These are phyloP conservation scores for Enteromius mattozi DNA, from an alignment of 2,797 vertebrate genomes.

Conservation along the genomic window DNA sequence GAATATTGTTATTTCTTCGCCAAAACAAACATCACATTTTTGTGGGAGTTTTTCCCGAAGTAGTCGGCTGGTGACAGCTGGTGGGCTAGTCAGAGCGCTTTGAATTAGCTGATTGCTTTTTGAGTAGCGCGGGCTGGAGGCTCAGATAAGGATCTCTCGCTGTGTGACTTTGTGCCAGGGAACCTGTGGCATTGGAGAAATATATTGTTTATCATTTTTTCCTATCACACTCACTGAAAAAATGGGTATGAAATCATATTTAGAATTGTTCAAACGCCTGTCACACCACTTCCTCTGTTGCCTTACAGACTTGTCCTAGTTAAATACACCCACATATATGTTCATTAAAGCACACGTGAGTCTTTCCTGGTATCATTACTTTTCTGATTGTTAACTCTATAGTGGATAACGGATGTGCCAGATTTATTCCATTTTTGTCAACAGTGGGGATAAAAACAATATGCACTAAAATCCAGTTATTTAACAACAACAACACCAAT, in stretches of 20 bases:
- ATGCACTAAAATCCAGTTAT: not conserved
- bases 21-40: constrained; percentile 37
- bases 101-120: constrained; percentile 42
- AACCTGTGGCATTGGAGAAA: constrained; percentile 8
- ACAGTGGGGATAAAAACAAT: no score
- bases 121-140: not conserved
- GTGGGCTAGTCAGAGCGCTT: constrained; percentile 23
- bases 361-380: constrained; percentile 17
- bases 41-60: not conserved
- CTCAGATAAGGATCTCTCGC: constrained; percentile 6
- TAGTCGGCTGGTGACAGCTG: constrained; percentile 24
- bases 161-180: constrained; percentile 5
- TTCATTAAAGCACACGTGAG: not conserved
- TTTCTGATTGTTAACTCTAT: constrained; percentile 42
- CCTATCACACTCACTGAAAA: not conserved
- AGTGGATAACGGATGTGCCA: not conserved
- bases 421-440: not conserved
- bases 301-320: not conserved
- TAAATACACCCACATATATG: not conserved
- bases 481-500: not conserved
- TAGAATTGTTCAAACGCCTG: not conserved
- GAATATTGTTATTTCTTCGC: not conserved
- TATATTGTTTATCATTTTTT: not conserved
- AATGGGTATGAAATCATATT: constrained; percentile 11
- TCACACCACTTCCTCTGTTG: not conserved